Base-by-base conservation (phyloP, 2,113 vertebrate species). In the Sigmodon hispidus region DNA sequence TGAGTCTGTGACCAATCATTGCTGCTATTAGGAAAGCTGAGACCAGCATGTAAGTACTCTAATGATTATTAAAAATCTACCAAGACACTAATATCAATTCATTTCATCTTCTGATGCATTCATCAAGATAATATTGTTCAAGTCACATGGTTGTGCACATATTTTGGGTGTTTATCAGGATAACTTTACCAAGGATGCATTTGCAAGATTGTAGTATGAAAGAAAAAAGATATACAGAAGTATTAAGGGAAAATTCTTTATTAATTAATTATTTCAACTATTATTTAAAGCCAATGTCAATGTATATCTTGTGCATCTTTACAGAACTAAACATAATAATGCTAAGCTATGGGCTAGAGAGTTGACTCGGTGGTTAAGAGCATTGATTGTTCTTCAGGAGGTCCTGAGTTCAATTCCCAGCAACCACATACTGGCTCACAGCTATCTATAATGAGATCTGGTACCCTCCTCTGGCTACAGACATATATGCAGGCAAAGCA, bases 71-170 rank as follows among this genome's bases (percentile, higher is more conserved):
- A 72, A 75, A 92, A 84, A 45, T 48, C 79, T 13, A 65, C 26
- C 22, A 92, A 87, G 73, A 83, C 34, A 59, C 61, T 94, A 48
- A 16, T 93, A 43, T 70, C 43, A 89, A 59, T 91, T 93, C 9
- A 87, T 11, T 77, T 93, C 59, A 52, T 86, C 61, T 95, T 89
- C 45, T 59, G 43, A 59, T 89, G 40, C 4, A 72, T 81, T 70
- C 55, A 73, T 69, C 96, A n/a, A 75, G 92, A 91, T n/a, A 73
- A n/a, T 73, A 81, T 57, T 87, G 84, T 65, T 89, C n/a, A 96
- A 93, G 84, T 77, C 76, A 86, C 6, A 29, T 55, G 3, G 45
- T 36, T 90, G 17, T 89, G 13, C 36, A 92, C 34, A 95, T 36
- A 79, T 83, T 86, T 61, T 59, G 40, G 85, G n/a, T n/a, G 24